These are phyloP conservation scores for Ophioninae sp. DNA, from an alignment of 2,888 invertebrate species.

Conservation along the genomic window DNA sequence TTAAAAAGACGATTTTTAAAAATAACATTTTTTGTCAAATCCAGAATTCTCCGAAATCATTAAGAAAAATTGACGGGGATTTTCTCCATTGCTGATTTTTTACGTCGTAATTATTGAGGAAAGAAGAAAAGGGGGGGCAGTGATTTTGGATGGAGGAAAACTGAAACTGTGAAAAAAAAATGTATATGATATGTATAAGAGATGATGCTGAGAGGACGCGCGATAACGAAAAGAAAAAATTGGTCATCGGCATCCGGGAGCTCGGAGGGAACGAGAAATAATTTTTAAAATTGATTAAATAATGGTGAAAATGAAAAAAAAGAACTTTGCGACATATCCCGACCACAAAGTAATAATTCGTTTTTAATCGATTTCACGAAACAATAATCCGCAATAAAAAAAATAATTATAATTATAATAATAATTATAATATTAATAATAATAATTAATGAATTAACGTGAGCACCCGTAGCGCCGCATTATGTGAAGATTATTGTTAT, in stretches of 20 bases:
- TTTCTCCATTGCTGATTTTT: slow-evolving; percentile 41
- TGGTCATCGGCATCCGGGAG: slow-evolving; percentile 45
- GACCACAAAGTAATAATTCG: slow-evolving; percentile 62
- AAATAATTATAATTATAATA: slow-evolving; percentile 36
- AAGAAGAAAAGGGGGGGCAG: background rate
- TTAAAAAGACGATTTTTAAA: background rate
- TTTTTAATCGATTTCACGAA: slow-evolving; percentile 63
- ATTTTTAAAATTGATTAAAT: slow-evolving; percentile 20
- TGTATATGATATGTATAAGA: slow-evolving; percentile 47
- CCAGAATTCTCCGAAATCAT: slow-evolving; percentile 31
- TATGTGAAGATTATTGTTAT: slow-evolving; percentile 74
- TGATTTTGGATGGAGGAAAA: slow-evolving; percentile 17
- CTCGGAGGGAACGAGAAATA: slow-evolving; percentile 40
- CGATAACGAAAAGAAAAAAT: background rate
- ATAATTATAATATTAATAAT: slow-evolving; percentile 45
- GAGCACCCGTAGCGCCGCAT: slow-evolving; percentile 70
- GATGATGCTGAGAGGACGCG: background rate
- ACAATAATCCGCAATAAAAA: slow-evolving; percentile 55
- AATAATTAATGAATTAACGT: slow-evolving; percentile 60
- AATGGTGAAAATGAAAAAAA: slow-evolving; percentile 25
- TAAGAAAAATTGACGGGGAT: slow-evolving; percentile 2
- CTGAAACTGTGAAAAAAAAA: slow-evolving; percentile 22
- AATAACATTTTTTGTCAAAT: slow-evolving; percentile 14
- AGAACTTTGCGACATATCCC: slow-evolving; percentile 68
- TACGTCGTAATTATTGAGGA: slow-evolving; percentile 5